phyloP scores from a whole-genome alignment of 2,888 invertebrate genomes.

The Mactromeris polynyma region DNA sequence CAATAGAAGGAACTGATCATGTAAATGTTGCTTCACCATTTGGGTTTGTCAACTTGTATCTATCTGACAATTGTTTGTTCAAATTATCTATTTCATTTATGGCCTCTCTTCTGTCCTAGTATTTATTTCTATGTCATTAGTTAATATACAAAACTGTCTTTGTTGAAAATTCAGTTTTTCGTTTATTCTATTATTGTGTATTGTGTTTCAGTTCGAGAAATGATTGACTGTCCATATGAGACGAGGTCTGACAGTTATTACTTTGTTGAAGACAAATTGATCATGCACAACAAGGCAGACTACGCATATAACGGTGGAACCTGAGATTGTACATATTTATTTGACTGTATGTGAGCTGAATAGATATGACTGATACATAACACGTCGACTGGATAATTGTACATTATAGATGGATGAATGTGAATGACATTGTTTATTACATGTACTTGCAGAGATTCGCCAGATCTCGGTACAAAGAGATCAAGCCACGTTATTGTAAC shows the following conservation, averaged over 20 bases:
- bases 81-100: too few species aligned
- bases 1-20: too few species aligned
- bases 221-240: conserved; percentile 98
- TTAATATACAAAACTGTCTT: too few species aligned
- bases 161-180: too few species aligned
- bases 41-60: too few species aligned
- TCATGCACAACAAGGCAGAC: conserved; percentile 99
- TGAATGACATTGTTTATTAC: background rate
- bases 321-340: conserved; percentile 39
- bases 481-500: background rate
- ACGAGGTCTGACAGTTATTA: conserved; percentile 99
- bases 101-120: too few species aligned
- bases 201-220: conserved; percentile 92
- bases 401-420: background rate
- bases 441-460: background rate
- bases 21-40: too few species aligned
- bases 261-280: conserved; percentile 97
- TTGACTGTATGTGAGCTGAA: background rate
- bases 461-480: background rate
- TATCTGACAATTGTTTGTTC: too few species aligned
- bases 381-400: background rate
- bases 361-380: background rate
- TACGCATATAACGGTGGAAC: conserved; percentile 92
- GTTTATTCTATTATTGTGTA: too few species aligned
- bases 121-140: too few species aligned